These are phyloP conservation scores for Xanthostigma xanthostigma DNA, from an alignment of 2,888 invertebrate species.

Conservation along the genomic window DNA sequence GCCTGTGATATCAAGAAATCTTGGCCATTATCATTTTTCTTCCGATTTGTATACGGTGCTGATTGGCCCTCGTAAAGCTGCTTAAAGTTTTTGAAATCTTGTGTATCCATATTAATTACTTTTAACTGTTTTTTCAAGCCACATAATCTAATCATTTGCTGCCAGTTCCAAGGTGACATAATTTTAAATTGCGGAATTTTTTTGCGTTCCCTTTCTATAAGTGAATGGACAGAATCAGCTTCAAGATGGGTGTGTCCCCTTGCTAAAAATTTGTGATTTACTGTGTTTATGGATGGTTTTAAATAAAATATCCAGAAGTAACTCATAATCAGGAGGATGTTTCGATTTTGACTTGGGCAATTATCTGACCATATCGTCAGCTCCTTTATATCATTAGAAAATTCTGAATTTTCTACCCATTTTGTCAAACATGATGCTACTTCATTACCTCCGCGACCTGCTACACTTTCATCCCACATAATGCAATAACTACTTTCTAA, in stretches of 20 bases:
- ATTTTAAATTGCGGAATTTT: slow-evolving; percentile 10
- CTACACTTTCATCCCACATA: slow-evolving; percentile 13
- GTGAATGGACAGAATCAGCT: slow-evolving; percentile 7
- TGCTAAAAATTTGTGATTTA: slow-evolving; percentile 14
- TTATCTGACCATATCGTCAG: slow-evolving; percentile 10
- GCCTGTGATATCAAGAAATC: too few relatives aligned
- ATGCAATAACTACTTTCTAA: slow-evolving; percentile 8
- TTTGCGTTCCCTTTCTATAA: slow-evolving; percentile 10
- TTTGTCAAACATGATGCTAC: slow-evolving; percentile 14
- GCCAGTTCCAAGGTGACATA: slow-evolving; percentile 14
- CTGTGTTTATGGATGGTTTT: slow-evolving; percentile 7
- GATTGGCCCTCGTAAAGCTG: too few relatives aligned
- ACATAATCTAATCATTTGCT: slow-evolving; percentile 10
- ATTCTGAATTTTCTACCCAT: slow-evolving; percentile 8
- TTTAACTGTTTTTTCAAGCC: background rate
- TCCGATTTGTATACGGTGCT: too few relatives aligned
- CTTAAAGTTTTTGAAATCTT: slow-evolving; percentile 3
- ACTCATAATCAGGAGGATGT: slow-evolving; percentile 3
- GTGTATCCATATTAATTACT: slow-evolving; percentile 1
- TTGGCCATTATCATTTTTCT: too few relatives aligned
- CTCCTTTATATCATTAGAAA: background rate
- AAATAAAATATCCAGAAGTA: slow-evolving; percentile 7
- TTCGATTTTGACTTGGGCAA: slow-evolving; percentile 7
- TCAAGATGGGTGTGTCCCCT: slow-evolving; percentile 15
- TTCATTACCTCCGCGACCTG: slow-evolving; percentile 14